These are phyloP conservation scores for Apodemia zela DNA, from an alignment of 2,888 invertebrate genomes.

Conservation along the genomic window DNA sequence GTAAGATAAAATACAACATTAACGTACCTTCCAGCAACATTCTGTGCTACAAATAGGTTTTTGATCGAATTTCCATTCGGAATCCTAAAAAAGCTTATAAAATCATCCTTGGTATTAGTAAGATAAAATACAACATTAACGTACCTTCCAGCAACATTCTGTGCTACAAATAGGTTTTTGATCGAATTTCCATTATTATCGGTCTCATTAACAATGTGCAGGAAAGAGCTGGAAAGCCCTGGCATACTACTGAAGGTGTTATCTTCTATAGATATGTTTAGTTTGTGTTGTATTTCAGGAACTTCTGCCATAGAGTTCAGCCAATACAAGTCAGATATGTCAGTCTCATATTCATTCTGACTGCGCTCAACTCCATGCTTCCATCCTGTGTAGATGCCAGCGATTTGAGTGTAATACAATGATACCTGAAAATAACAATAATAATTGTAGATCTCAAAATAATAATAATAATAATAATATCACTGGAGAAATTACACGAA, in stretches of 20 bases:
- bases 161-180: constrained; percentile 85
- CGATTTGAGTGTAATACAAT: constrained; percentile 87
- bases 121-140: not conserved
- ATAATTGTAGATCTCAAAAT: too few species aligned
- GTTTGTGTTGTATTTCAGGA: constrained; percentile 82
- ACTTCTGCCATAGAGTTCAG: constrained; percentile 89
- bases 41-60: constrained; percentile 88
- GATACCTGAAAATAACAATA: constrained; percentile 77
- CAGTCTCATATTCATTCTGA: constrained; percentile 79
- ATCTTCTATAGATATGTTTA: constrained; percentile 63
- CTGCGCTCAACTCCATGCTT: constrained; percentile 84
- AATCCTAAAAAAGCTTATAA: too few species aligned
- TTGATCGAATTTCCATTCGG: constrained; percentile 49
- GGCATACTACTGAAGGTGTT: constrained; percentile 50
- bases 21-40: constrained; percentile 85
- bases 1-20: not conserved
- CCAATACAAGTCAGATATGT: constrained; percentile 84
- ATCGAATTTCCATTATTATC: constrained; percentile 51
- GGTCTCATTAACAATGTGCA: constrained; percentile 79
- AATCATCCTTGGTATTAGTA: too few species aligned
- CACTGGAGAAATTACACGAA: too few species aligned
- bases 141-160: constrained; percentile 88
- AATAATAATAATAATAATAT: too few species aligned
- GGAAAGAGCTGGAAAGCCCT: constrained; percentile 81
- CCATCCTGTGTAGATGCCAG: constrained; percentile 89